phyloP scores from a whole-genome alignment of 2,113 vertebrate genomes.

The Cyanoderma ruficeps region DNA sequence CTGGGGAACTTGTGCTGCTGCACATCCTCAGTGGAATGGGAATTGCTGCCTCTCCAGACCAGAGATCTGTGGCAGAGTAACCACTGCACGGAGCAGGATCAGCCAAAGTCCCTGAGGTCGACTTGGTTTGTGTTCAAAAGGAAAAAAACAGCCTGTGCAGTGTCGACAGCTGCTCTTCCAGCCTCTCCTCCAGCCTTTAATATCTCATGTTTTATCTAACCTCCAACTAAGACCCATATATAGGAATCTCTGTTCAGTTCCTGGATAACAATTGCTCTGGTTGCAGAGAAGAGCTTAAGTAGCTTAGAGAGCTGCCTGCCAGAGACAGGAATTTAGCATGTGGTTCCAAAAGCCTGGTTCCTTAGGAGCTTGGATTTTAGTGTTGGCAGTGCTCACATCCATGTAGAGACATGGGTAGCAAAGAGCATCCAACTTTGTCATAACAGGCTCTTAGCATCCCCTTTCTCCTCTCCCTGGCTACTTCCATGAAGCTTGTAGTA shows the following conservation, averaged over 20 bases:
- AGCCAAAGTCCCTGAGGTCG: neutral
- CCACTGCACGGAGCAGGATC: accelerated
- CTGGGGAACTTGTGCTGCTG: neutral
- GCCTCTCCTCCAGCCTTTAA: neutral
- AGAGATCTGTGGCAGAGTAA: neutral
- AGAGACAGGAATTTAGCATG: neutral
- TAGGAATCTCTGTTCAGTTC: neutral
- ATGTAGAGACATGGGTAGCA: neutral
- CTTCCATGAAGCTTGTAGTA: neutral
- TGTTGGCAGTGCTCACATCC: neutral
- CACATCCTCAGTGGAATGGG: neutral
- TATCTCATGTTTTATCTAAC: neutral
- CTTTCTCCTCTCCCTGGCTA: neutral
- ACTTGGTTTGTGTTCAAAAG: neutral
- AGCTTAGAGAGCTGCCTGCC: neutral
- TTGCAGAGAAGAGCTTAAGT: neutral
- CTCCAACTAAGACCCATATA: neutral
- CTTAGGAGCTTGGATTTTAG: neutral
- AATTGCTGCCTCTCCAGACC: neutral
- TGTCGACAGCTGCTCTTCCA: neutral
- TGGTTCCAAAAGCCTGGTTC: neutral
- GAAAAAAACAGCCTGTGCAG: neutral
- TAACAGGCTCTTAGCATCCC: neutral
- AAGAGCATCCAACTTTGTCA: neutral
- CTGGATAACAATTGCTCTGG: neutral